phyloP scores from a whole-genome alignment of 1,140 invertebrate genomes.

The Polyergus mexicanus region DNA sequence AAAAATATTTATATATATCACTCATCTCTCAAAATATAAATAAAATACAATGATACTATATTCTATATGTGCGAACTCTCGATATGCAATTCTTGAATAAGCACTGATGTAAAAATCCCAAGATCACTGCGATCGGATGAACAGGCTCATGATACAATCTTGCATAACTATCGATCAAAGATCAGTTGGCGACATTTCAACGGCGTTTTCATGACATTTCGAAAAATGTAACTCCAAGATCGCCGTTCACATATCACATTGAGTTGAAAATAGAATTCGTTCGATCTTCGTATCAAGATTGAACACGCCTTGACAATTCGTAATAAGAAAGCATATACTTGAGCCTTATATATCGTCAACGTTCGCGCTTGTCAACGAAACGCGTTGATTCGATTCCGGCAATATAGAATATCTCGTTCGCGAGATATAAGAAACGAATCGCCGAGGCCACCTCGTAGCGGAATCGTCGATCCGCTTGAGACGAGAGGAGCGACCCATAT shows the following conservation, averaged over 20 bases:
- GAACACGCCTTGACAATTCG: background rate
- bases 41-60: background rate
- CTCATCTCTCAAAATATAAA: background rate
- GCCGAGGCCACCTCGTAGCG: constrained; percentile 39
- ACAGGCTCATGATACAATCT: background rate
- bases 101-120: background rate
- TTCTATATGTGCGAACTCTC: background rate
- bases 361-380: constrained; percentile 22
- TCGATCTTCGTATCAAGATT: constrained; percentile 4
- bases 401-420: background rate
- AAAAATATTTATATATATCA: constrained; percentile 27
- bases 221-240: background rate
- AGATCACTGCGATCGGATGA: background rate
- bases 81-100: constrained; percentile 1
- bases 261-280: background rate
- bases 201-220: background rate
- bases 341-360: background rate
- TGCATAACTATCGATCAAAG: background rate
- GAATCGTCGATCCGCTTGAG: constrained; percentile 7
- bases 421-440: constrained; percentile 41
- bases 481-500: constrained; percentile 30
- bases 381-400: background rate
- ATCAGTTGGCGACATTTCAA: constrained; percentile 34
- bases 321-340: background rate
- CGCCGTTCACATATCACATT: background rate